Evolutionary conservation across 2,797 vertebrate genomes (phyloP), one percentile per base, ranked within the genome.

Genomic region (Aphelocoma californica): DNA sequence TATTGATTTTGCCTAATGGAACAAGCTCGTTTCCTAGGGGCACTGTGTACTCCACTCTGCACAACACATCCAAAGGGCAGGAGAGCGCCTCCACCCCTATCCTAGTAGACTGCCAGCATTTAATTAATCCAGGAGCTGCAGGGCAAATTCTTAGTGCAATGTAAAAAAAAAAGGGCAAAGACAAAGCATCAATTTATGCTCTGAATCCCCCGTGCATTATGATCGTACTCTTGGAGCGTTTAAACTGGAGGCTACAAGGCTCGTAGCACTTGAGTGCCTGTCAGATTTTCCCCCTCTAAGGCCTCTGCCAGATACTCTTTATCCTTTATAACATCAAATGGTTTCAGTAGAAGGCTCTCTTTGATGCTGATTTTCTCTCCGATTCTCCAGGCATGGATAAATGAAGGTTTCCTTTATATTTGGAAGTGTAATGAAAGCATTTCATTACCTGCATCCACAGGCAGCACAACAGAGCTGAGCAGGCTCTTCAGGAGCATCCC

Each of bases 1-100:
- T 96, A 96, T 97, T 96, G 97, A 97, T 97, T 97, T 93, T 81
- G 92, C 93, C 82, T 94, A 96, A 96, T 95, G 90, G 93, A 96
- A 96, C 96, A 93, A 94, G 93, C 88, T 91, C 6, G 0, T 97
- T 91, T 97, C 94, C 96, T 92, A 16, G 53, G 74, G 95, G 89
- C 75, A 92, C 79, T 47, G 10, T 57, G 78, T 93, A 57, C 88
- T 93, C 45, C 65, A 47, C 81, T 50, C 78, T 87, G 73, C 38
- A 73, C 88, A 85, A 44, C 65, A 57, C 70, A 56, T 4, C 75
- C 5, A 67, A 87, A 93, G 88, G 91, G 72, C 88, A 88, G 73
- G 65, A 75, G 86, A 64, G 56, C 14, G 3, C 80, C 77, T 51
- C 88, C 1, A 8, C 61, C 74, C 66, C 91, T 66, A 2, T 47